Evolutionary conservation across 2,113 vertebrate species (phyloP).

Genomic region (Colaptes auratus): DNA sequence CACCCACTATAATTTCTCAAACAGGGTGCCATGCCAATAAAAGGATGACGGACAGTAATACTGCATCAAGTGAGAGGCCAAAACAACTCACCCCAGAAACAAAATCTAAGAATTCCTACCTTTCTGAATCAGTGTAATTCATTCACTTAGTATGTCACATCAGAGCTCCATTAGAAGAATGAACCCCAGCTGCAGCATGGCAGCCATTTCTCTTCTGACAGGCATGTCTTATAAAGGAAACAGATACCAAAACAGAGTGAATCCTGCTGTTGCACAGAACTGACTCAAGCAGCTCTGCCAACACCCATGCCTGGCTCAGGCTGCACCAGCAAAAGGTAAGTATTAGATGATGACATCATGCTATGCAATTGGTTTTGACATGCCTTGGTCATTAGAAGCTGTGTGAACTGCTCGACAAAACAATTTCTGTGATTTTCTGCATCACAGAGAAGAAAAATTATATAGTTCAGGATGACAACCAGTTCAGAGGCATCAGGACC

Average conservation of each 20-base stretch:
- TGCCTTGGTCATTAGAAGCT: background rate
- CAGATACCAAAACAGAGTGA: background rate
- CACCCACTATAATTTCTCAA: background rate
- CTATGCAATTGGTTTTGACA: background rate
- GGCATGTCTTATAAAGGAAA: accelerated
- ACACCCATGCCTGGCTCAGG: accelerated
- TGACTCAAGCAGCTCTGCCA: background rate
- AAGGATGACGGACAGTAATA: background rate
- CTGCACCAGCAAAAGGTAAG: background rate
- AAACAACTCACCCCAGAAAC: accelerated
- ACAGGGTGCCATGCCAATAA: background rate
- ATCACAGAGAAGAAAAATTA: background rate
- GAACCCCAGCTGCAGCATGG: background rate
- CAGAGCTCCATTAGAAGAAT: background rate
- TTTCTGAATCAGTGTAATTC: background rate
- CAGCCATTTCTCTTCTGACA: accelerated
- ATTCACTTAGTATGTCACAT: background rate
- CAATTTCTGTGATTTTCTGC: background rate
- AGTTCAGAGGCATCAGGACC: background rate
- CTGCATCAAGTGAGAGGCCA: background rate
- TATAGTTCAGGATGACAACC: background rate
- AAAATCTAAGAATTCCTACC: background rate
- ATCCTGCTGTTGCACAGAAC: background rate
- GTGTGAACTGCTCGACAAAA: background rate
- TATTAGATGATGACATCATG: background rate